Evolutionary conservation across 1,140 invertebrate genomes (phyloP).

Genomic region (Diabrotica virgifera): DNA sequence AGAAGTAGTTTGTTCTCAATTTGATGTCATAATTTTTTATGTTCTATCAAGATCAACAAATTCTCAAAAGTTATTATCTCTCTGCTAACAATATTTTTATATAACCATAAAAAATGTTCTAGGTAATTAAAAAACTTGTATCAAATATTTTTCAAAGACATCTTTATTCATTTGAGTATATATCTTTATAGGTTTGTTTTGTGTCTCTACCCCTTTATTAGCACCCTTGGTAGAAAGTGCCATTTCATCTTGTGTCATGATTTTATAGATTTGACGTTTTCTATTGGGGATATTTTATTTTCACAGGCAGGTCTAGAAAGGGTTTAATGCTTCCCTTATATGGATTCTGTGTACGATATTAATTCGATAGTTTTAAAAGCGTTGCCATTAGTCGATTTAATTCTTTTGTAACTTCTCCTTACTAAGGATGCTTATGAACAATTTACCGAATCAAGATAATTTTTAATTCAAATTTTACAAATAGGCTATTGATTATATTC

Average conservation of each 20-base stretch:
- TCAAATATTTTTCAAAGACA: too few species aligned
- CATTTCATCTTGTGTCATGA: not conserved
- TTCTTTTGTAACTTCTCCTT: not conserved
- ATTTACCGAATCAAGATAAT: not conserved
- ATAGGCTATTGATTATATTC: not conserved
- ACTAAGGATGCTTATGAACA: not conserved
- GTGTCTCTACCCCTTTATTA: not conserved
- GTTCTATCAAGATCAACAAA: too few species aligned
- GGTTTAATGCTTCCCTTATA: not conserved
- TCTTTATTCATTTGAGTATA: not conserved
- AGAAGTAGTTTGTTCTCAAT: too few species aligned
- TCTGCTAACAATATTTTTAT: too few species aligned
- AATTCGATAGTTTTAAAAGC: not conserved
- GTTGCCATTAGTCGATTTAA: not conserved
- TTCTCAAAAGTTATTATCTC: too few species aligned
- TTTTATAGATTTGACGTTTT: not conserved
- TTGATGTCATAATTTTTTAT: too few species aligned
- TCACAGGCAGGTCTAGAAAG: not conserved
- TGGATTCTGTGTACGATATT: not conserved
- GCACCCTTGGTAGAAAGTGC: not conserved
- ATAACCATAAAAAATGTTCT: too few species aligned
- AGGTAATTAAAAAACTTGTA: too few species aligned
- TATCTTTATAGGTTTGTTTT: not conserved
- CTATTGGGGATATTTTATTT: not conserved
- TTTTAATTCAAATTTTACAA: not conserved